phyloP scores from a whole-genome alignment of 1,140 invertebrate species.

The Ostrea edulis region DNA sequence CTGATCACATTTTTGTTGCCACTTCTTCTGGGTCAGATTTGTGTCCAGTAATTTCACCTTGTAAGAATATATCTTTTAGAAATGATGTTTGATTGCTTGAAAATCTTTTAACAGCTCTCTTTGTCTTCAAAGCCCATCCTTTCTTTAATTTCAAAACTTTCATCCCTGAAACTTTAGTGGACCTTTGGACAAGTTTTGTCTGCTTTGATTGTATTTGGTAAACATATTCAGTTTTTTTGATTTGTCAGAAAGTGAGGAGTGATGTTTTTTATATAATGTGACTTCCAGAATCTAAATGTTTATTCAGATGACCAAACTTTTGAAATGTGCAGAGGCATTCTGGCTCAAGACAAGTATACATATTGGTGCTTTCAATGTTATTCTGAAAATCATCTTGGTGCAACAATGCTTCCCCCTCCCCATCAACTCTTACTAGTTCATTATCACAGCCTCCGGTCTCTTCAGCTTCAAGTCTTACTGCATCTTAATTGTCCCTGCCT shows the following conservation, averaged over 20 bases:
- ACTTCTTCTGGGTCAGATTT: slow-evolving; percentile 52
- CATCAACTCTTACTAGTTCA: background rate
- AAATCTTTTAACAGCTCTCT: slow-evolving; percentile 41
- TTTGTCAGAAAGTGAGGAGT: background rate
- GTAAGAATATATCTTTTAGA: slow-evolving; percentile 27
- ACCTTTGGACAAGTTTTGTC: no score
- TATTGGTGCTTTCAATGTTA: background rate
- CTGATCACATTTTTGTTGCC: slow-evolving; percentile 30
- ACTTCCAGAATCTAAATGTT: slow-evolving; percentile 4
- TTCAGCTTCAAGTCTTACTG: no score
- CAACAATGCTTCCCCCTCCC: background rate
- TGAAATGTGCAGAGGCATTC: background rate
- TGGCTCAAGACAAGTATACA: background rate
- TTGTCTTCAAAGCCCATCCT: slow-evolving; percentile 41
- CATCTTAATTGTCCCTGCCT: no score
- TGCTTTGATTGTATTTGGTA: background rate
- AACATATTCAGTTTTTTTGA: background rate
- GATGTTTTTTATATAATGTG: background rate
- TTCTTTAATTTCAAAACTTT: background rate
- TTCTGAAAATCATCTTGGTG: background rate
- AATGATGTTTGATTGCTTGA: background rate
- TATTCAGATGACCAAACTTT: background rate
- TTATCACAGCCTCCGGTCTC: background rate
- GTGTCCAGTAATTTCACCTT: slow-evolving; percentile 36
- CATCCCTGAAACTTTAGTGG: background rate